Percentiles rank a stretch among this genome's conserved stretches.
Conservation (phyloP, 2,113 vertebrate genomes). For the Ameiurus melas region DNA sequence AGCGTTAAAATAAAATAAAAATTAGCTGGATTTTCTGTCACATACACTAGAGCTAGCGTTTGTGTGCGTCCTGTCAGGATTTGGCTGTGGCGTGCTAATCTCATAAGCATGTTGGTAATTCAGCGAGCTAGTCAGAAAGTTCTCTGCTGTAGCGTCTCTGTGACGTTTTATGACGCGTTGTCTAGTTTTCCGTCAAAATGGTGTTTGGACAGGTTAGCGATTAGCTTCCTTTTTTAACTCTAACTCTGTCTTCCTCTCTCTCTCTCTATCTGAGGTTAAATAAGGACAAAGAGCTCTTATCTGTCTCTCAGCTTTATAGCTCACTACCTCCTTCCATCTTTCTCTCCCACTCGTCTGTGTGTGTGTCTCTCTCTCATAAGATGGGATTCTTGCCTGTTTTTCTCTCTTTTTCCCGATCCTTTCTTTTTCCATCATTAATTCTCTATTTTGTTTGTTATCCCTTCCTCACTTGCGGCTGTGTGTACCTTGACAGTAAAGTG, state of each 20-base stretch:
- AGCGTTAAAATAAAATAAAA: too few species aligned
- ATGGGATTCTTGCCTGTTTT: not conserved
- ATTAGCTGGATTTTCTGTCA: not conserved
- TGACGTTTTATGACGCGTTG: not conserved
- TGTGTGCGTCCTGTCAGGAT: not conserved
- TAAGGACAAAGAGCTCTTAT: not conserved
- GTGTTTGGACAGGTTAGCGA: not conserved
- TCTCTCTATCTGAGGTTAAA: not conserved
- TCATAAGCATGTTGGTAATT: not conserved
- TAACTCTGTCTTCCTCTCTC: not conserved
- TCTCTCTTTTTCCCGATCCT: not conserved
- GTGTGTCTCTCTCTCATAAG: not conserved
- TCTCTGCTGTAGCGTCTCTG: not conserved
- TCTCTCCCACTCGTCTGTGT: not conserved
- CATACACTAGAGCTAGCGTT: not conserved
- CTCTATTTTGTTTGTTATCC: not conserved
- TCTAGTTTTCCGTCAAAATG: not conserved
- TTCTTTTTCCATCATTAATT: conserved; percentile 17
- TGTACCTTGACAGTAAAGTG: conserved; percentile 22
- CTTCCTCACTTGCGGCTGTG: conserved; percentile 22
- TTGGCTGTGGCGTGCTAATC: not conserved
- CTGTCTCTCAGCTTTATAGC: conserved; percentile 16
- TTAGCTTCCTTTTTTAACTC: not conserved
- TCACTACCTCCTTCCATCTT: not conserved
- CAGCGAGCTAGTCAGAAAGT: not conserved